Conservation (phyloP, 2,888 invertebrate species). For the Polymixis flavicincta region DNA sequence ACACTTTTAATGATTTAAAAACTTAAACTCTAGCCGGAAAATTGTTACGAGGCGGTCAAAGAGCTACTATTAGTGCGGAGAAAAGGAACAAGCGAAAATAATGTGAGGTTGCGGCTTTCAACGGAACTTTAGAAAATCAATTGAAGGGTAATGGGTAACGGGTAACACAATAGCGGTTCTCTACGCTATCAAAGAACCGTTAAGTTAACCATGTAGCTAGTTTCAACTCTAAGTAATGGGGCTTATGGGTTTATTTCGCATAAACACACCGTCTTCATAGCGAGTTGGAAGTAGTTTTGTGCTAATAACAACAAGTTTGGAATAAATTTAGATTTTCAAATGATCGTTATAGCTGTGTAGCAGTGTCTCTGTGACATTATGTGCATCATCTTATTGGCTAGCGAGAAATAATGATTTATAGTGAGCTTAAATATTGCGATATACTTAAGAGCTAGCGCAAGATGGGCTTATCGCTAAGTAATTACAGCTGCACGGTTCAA, state of each 20-base stretch:
- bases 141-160: slow-evolving; percentile 42
- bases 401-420: not conserved
- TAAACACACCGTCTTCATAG: slow-evolving; percentile 13
- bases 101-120: slow-evolving; percentile 36
- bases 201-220: slow-evolving; percentile 18
- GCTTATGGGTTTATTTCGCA: slow-evolving; percentile 7
- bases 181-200: slow-evolving; percentile 47
- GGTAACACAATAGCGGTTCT: slow-evolving; percentile 38
- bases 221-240: slow-evolving; percentile 30
- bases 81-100: slow-evolving; percentile 49
- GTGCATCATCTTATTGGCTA: not conserved
- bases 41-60: slow-evolving; percentile 45
- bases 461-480: no score
- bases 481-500: no score
- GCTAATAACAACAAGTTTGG: no score
- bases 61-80: slow-evolving; percentile 30
- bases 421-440: not conserved
- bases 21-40: not conserved
- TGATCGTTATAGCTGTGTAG: not conserved
- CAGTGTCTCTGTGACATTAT: not conserved
- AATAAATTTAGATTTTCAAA: not conserved
- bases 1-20: slow-evolving; percentile 21
- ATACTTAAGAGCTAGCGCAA: no score
- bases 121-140: slow-evolving; percentile 53
- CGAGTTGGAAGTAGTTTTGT: not conserved